Evolutionary conservation across 2,113 vertebrate species (phyloP).

Genomic region (Myrmophylax atrothorax): DNA sequence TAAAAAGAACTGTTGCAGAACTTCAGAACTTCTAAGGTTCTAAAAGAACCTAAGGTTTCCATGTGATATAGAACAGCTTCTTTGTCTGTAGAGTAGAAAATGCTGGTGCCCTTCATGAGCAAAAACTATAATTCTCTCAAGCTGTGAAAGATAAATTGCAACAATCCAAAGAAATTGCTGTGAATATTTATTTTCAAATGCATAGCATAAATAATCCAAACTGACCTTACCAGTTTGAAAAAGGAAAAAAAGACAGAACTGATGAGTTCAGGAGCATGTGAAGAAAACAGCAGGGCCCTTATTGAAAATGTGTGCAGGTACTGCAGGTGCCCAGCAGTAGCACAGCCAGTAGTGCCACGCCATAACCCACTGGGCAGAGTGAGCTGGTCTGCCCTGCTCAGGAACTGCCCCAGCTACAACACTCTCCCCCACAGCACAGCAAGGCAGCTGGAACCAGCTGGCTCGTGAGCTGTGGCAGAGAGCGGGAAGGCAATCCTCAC

Average conservation of each 20-base stretch:
- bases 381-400: not conserved
- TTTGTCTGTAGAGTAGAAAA: not conserved
- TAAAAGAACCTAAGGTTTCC: not conserved
- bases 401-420: fast-evolving
- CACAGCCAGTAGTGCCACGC: fast-evolving
- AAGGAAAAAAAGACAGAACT: not conserved
- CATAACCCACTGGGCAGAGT: fast-evolving
- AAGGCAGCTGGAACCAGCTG: not conserved
- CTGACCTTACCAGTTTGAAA: not conserved
- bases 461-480: not conserved
- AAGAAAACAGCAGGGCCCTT: not conserved
- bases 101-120: not conserved
- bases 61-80: not conserved
- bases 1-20: not conserved
- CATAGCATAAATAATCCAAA: not conserved
- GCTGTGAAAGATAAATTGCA: not conserved
- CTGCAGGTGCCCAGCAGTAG: no score
- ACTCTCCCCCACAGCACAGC: not conserved
- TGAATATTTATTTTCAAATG: not conserved
- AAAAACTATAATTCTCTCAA: not conserved
- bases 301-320: fast-evolving
- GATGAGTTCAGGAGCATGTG: not conserved
- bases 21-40: not conserved
- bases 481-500: not conserved
- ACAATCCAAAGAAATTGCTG: not conserved